phyloP scores from a whole-genome alignment of 2,113 vertebrate genomes.

The Taurulus bubalis region DNA sequence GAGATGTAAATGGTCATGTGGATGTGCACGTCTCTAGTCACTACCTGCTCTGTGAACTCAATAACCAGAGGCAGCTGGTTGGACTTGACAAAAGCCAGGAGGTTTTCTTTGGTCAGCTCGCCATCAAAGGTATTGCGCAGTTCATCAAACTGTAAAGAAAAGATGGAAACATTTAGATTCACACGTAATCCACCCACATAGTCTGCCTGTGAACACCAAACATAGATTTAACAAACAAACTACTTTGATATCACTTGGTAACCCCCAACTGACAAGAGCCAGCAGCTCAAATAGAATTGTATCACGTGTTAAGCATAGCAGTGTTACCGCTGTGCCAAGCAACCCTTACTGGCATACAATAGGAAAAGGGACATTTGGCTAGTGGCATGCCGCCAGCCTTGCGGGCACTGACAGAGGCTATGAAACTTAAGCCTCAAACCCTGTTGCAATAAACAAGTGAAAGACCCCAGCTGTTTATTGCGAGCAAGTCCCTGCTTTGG shows the following conservation, averaged over 20 bases:
- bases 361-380: constrained; percentile 6
- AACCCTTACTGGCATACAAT: constrained; percentile 55
- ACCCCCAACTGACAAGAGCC: not conserved
- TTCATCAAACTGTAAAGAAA: constrained; percentile 91
- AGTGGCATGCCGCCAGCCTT: constrained; percentile 16
- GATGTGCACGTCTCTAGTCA: not conserved
- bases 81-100: constrained; percentile 91
- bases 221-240: constrained; percentile 50
- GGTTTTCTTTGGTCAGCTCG: constrained; percentile 89
- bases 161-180: constrained; percentile 28
- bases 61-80: constrained; percentile 98
- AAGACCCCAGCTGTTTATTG: constrained; percentile 59
- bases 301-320: constrained; percentile 64
- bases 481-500: constrained; percentile 4
- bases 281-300: constrained; percentile 12
- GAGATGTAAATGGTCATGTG: not conserved
- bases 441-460: constrained; percentile 50
- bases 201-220: constrained; percentile 60
- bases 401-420: constrained; percentile 3
- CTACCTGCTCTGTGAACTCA: constrained; percentile 98
- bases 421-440: constrained; percentile 42
- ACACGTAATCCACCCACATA: constrained; percentile 19
- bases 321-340: constrained; percentile 22
- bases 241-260: constrained; percentile 32
- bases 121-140: constrained; percentile 94